phyloP scores from a whole-genome alignment of 2,797 vertebrate species.

The Cyprinodon diabolis region DNA sequence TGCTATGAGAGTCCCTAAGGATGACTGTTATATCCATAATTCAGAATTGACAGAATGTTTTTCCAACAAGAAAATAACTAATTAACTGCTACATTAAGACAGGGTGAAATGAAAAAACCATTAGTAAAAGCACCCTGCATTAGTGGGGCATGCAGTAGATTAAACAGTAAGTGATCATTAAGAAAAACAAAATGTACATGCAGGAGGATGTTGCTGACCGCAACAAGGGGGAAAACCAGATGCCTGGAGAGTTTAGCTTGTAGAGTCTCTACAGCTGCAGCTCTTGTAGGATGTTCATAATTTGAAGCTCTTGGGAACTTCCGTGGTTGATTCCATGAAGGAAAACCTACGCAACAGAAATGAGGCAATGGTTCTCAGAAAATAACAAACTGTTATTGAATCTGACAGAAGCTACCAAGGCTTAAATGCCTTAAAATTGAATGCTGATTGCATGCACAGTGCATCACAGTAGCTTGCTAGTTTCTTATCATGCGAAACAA shows the following conservation, averaged over 20 bases:
- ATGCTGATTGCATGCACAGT: background rate
- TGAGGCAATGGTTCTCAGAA: background rate
- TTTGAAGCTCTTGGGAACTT: background rate
- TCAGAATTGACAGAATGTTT: background rate
- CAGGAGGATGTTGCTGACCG: background rate
- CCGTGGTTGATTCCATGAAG: background rate
- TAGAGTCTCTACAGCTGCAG: background rate
- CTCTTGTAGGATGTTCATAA: background rate
- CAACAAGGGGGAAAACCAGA: background rate
- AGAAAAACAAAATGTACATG: background rate
- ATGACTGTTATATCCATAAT: background rate
- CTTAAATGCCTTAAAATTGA: background rate
- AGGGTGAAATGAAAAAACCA: background rate
- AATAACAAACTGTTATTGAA: background rate
- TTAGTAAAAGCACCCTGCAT: background rate
- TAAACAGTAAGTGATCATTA: background rate
- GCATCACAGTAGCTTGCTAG: background rate
- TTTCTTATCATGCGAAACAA: background rate
- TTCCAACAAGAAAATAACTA: background rate
- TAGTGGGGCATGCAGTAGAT: background rate
- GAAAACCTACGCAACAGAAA: background rate
- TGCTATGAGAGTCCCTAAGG: background rate
- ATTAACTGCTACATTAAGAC: background rate
- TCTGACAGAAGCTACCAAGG: background rate
- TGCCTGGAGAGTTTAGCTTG: background rate